Evolutionary conservation across 2,797 vertebrate species (phyloP).

Genomic region (Denticeps clupeoides): DNA sequence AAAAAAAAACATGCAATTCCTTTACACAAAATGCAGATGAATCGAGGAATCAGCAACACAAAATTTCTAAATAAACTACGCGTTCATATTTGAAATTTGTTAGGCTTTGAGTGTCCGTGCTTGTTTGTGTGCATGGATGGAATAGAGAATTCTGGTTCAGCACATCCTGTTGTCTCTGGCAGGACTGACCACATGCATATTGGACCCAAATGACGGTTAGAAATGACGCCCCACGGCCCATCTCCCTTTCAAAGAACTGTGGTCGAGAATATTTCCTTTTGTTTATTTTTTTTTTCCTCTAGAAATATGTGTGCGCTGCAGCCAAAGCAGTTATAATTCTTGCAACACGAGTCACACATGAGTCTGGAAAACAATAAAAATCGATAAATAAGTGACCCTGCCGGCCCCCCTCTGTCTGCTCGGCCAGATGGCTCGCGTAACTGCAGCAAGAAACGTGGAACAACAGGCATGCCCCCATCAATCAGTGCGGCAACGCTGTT

Average conservation of each 20-base stretch:
- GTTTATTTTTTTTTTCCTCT: constrained; percentile 31
- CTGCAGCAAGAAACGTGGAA: too few species aligned
- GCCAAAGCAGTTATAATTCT: constrained; percentile 30
- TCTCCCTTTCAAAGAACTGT: constrained; percentile 3
- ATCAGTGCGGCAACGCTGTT: too few species aligned
- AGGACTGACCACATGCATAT: constrained; percentile 9
- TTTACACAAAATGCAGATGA: too few species aligned
- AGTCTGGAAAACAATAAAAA: constrained; percentile 35
- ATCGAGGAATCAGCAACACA: too few species aligned
- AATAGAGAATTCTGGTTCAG: neutral
- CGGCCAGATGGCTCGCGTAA: too few species aligned
- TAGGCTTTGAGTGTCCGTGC: constrained; percentile 8
- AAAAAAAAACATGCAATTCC: too few species aligned
- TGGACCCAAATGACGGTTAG: constrained; percentile 18
- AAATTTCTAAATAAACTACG: too few species aligned
- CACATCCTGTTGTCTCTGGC: constrained; percentile 32
- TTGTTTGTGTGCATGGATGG: constrained; percentile 6
- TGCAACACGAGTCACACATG: constrained; percentile 22
- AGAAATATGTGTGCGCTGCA: constrained; percentile 18
- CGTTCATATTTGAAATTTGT: neutral
- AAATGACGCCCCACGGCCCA: constrained; percentile 12
- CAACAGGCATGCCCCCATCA: too few species aligned
- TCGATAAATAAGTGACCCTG: constrained; percentile 43
- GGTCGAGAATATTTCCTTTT: constrained; percentile 19
- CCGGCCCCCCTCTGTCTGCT: constrained; percentile 12